These are phyloP conservation scores for Brachionus manjavacas DNA, from an alignment of 1,140 invertebrate species.

Conservation along the genomic window DNA sequence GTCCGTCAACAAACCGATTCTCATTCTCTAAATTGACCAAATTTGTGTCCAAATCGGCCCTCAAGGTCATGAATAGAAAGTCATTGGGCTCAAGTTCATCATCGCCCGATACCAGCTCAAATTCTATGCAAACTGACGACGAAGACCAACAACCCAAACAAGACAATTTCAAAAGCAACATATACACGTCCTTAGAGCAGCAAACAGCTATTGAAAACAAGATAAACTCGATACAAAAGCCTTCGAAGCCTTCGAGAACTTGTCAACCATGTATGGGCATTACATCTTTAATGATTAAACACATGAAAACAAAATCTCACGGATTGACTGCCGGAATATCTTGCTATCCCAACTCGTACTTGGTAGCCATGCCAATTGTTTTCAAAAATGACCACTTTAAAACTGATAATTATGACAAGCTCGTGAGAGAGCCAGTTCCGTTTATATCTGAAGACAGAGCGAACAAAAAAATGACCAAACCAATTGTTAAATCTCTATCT, in stretches of 20 bases:
- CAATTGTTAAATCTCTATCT: slow-evolving; percentile 18
- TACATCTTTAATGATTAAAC: background rate
- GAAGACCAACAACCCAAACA: background rate
- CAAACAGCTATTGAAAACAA: slow-evolving; percentile 18
- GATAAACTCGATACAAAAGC: background rate
- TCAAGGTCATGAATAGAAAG: slow-evolving; percentile 7
- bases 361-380: background rate
- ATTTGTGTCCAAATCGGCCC: slow-evolving; percentile 29
- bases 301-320: background rate
- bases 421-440: background rate
- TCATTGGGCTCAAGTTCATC: background rate
- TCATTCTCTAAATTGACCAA: slow-evolving; percentile 15
- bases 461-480: slow-evolving; percentile 8
- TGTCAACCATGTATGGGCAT: background rate
- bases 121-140: slow-evolving; percentile 22
- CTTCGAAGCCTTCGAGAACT: background rate
- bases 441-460: background rate
- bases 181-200: background rate
- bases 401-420: background rate
- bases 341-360: background rate
- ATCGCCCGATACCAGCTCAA: background rate
- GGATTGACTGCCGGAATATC: background rate
- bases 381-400: background rate
- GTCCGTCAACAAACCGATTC: background rate
- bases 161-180: background rate